phyloP scores from a whole-genome alignment of 2,113 vertebrate genomes.

The Okapia johnstoni region DNA sequence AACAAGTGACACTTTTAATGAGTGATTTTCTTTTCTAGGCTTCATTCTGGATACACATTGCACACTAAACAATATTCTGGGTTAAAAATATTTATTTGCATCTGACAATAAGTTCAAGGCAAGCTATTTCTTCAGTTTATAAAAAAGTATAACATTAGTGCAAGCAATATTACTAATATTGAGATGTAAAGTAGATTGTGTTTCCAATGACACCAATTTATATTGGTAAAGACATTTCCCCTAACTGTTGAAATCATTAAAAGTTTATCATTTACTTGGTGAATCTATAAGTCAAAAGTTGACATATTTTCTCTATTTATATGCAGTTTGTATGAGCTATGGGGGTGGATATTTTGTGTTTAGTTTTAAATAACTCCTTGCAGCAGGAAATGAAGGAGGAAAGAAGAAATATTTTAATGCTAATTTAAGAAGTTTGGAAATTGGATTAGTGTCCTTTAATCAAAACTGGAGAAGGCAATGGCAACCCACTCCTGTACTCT shows the following conservation, averaged over 20 bases:
- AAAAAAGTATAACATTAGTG: not conserved
- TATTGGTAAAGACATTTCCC: not conserved
- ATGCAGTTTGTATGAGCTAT: not conserved
- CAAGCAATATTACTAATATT: not conserved
- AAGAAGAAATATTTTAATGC: not conserved
- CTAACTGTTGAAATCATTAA: constrained; percentile 16
- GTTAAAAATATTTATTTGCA: not conserved
- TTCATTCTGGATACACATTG: not conserved
- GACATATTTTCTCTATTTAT: not conserved
- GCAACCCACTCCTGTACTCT: too few relatives aligned
- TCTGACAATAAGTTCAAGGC: not conserved
- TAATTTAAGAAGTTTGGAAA: constrained; percentile 11
- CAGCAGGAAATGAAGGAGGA: not conserved
- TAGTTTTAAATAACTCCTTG: constrained; percentile 28
- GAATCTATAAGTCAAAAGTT: not conserved
- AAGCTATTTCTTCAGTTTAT: not conserved
- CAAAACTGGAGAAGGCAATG: not conserved
- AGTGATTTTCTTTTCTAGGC: not conserved
- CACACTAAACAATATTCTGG: not conserved
- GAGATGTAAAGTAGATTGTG: not conserved
- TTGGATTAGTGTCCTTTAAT: not conserved
- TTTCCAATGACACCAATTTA: not conserved
- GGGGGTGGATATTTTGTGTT: not conserved
- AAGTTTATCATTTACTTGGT: constrained; percentile 4
- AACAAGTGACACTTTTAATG: constrained; percentile 58